Percentiles rank a stretch among this genome's conserved stretches.
Evolutionary conservation across 2,888 invertebrate genomes (phyloP).

Genomic region (Limnephilus auricula): DNA sequence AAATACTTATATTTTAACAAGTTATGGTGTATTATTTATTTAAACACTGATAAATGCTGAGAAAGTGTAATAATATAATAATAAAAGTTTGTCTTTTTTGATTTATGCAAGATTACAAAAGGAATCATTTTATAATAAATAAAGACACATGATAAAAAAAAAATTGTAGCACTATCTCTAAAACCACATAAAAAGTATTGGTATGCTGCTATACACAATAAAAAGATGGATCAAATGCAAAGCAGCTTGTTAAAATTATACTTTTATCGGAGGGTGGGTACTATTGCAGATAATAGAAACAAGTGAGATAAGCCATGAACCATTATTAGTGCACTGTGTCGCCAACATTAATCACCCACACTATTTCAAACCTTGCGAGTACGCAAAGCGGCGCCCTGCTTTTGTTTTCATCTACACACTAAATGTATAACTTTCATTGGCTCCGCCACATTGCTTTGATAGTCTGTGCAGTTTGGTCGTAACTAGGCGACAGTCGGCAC

Average conservation of each 20-base stretch:
- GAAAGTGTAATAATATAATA: not conserved
- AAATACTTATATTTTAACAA: constrained; percentile 32
- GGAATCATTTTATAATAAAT: not conserved
- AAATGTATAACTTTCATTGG: too few species aligned
- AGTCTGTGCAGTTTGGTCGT: too few species aligned
- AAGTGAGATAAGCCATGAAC: too few species aligned
- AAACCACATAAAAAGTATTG: not conserved
- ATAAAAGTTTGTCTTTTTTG: not conserved
- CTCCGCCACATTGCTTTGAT: too few species aligned
- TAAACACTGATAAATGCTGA: not conserved
- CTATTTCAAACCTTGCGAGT: too few species aligned
- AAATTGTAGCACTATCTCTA: not conserved
- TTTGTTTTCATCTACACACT: too few species aligned
- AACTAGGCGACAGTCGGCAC: too few species aligned
- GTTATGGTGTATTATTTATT: not conserved
- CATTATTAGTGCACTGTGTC: too few species aligned
- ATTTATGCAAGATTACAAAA: not conserved
- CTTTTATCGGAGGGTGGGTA: too few species aligned
- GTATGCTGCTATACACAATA: not conserved
- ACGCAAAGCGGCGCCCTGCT: too few species aligned
- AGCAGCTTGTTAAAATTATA: not conserved
- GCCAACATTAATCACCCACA: too few species aligned
- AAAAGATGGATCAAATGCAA: not conserved
- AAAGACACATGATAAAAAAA: not conserved
- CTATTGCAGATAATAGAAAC: not conserved